Conservation (phyloP, 2,797 vertebrate species). For the Bucorvus abyssinicus region DNA sequence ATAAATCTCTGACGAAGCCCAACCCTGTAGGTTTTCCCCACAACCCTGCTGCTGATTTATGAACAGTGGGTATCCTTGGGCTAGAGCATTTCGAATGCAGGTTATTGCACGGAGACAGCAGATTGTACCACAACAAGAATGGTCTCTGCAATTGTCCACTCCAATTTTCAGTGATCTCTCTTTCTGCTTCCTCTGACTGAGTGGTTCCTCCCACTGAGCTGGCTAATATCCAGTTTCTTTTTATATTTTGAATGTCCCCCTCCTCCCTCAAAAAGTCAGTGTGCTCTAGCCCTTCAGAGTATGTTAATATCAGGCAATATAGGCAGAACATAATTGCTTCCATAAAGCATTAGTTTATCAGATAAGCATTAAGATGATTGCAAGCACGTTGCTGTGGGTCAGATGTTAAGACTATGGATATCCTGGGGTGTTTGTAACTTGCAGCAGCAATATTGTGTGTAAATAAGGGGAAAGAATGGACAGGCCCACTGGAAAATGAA, state of each 20-base stretch:
- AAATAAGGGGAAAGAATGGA: background rate
- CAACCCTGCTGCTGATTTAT: background rate
- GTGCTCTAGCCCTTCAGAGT: background rate
- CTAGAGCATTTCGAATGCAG: background rate
- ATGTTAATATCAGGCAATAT: background rate
- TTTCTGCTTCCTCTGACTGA: constrained; percentile 8
- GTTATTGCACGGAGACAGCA: background rate
- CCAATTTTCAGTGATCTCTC: background rate
- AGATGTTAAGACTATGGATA: background rate
- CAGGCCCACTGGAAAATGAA: background rate
- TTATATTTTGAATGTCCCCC: background rate
- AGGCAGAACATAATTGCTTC: background rate
- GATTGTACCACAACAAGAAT: rapidly evolving
- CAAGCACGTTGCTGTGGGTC: background rate
- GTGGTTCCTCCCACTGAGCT: constrained; percentile 46
- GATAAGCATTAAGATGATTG: background rate
- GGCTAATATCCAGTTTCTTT: constrained; percentile 18
- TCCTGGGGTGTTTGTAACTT: background rate
- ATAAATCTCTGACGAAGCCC: background rate
- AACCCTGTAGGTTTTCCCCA: background rate
- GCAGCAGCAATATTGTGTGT: background rate
- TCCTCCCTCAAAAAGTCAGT: no score
- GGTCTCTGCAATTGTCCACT: background rate
- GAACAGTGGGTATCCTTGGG: background rate
- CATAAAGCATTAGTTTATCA: background rate